Evolutionary conservation across 1,140 invertebrate species (phyloP).

Genomic region (Dendroctonus ponderosae): DNA sequence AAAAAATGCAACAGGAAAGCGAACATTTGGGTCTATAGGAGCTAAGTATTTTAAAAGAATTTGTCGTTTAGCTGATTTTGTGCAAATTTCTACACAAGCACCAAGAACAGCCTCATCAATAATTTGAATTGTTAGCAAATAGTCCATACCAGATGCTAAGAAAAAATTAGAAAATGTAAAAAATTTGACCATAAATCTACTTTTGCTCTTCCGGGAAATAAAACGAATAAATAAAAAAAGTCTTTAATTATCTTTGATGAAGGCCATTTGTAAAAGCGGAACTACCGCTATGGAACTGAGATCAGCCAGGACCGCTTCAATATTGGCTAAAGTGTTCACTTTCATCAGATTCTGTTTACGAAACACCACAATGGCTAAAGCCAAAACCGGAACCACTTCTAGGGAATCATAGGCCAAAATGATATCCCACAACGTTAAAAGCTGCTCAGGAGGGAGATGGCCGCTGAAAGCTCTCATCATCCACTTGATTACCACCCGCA

Average conservation of each 20-base stretch:
- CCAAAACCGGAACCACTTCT: slow-evolving; percentile 83
- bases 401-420: slow-evolving; percentile 89
- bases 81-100: too few species aligned
- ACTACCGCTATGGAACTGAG: slow-evolving; percentile 86
- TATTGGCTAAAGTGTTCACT: slow-evolving; percentile 78
- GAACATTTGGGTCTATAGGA: too few species aligned
- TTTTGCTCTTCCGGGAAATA: background rate
- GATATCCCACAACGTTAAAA: slow-evolving; percentile 86
- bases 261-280: slow-evolving; percentile 72
- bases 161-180: too few species aligned
- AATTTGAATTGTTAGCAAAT: background rate
- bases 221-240: background rate
- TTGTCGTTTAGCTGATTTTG: too few species aligned
- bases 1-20: too few species aligned
- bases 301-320: slow-evolving; percentile 88
- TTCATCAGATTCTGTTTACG: slow-evolving; percentile 89
- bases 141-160: too few species aligned
- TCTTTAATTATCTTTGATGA: slow-evolving; percentile 55
- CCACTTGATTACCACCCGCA: slow-evolving; percentile 93
- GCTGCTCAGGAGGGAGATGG: slow-evolving; percentile 86
- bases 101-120: too few species aligned
- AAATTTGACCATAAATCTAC: too few species aligned
- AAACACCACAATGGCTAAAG: slow-evolving; percentile 87
- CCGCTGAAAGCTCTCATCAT: slow-evolving; percentile 93
- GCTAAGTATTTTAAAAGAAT: too few species aligned